Base-by-base conservation (phyloP, 2,888 invertebrate species). In the Fragum sueziense region DNA sequence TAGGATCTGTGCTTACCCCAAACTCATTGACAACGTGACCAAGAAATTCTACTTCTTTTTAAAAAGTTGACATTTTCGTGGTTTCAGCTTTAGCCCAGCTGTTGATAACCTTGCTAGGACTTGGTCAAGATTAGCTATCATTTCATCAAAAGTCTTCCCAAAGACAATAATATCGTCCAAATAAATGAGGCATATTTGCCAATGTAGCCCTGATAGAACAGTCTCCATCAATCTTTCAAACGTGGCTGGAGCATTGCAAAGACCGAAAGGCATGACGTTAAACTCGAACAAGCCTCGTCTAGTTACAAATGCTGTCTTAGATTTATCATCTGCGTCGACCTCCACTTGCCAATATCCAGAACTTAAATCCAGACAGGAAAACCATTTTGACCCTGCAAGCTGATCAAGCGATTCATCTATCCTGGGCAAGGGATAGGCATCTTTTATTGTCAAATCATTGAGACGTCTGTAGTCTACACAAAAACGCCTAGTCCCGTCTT, bases 311-410 rank as follows among this genome's bases (percentile, higher is more conserved):
- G 86, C 87, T 9, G 87, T 83, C 77, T 87, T 88, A 7, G 37
- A 27, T 52, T 67, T 73, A 62, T 84, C 86, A 11, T 74, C 67
- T 27, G 62, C 70, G 9, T 73, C 71, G 31, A 86, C 61, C 17
- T 74, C 82, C 1, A 88, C 79, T 59, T 89, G 89, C 85, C 84
- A 87, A 69, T 88, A 88, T 17, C 87, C 87, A 20, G 67, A 59
- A 11, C 51, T 71, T 51, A 70, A 47, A 27, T 67, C 74, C 22
- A 70, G 67, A 51, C 62, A 74, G n/a, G 54, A 71, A 51, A 65
- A 71, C 62, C 72, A 77, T 51, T 57, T 72, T 62, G 47, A 41
- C 9, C 87, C 88, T 14, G 81, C 22, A 25, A 87, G 62, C 11
- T 73, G 47, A 54, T 82, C 85, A 1, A 88, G 57, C 29, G 71